Evolutionary conservation across 1,140 invertebrate genomes (phyloP).

Genomic region (Drosophila neocordata): DNA sequence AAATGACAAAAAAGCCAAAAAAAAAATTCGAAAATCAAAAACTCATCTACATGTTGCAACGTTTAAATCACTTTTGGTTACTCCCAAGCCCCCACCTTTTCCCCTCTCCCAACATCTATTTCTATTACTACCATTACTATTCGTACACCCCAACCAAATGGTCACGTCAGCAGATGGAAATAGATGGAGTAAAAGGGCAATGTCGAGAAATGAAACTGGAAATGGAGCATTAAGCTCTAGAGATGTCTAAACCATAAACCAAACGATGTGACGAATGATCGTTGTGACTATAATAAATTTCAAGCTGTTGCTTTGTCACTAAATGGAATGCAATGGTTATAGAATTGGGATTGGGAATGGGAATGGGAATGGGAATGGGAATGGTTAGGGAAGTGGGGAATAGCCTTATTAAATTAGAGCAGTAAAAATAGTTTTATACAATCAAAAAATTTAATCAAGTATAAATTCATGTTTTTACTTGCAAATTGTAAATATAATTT

Average conservation of each 20-base stretch:
- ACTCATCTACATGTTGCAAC: slow-evolving; percentile 55
- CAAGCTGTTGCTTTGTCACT: slow-evolving; percentile 17
- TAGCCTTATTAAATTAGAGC: too few species aligned
- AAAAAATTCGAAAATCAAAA: slow-evolving; percentile 51
- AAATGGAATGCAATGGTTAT: not conserved
- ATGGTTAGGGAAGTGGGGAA: too few species aligned
- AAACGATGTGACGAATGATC: slow-evolving; percentile 56
- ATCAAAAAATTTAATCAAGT: too few species aligned
- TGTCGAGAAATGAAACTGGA: not conserved
- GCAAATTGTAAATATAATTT: too few species aligned
- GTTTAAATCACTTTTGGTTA: slow-evolving; percentile 51
- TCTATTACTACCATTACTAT: too few species aligned
- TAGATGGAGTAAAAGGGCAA: too few species aligned
- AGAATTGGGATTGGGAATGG: too few species aligned
- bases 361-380: not conserved
- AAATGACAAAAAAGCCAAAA: slow-evolving; percentile 29
- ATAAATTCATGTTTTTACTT: too few species aligned
- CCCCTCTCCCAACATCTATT: too few species aligned
- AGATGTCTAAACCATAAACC: slow-evolving; percentile 38
- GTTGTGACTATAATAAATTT: slow-evolving; percentile 50
- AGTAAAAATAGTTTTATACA: too few species aligned
- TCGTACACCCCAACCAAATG: slow-evolving; percentile 18
- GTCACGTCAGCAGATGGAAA: slow-evolving; percentile 31
- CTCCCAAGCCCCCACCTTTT: not conserved
- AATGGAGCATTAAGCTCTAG: slow-evolving; percentile 11